A percentile compares a stretch with the other conserved stretches of the same genome.
phyloP scores from a whole-genome alignment of 2,797 vertebrate species.

The Smutsia temminckii region DNA sequence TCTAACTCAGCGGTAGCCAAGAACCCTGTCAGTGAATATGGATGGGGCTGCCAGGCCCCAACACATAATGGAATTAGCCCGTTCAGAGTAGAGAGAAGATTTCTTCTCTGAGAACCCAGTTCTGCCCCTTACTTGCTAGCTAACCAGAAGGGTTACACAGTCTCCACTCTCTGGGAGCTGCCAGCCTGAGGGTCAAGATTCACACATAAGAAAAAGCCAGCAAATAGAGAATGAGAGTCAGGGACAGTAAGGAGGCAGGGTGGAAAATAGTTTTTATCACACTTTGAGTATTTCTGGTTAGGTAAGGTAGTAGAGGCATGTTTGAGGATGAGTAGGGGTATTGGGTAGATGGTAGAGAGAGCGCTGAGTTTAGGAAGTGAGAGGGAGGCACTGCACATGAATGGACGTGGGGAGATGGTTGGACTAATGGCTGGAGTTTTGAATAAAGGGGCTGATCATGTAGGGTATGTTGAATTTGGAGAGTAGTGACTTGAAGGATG shows the following conservation, averaged over 20 bases:
- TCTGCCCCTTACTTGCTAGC: background rate
- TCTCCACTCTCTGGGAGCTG: background rate
- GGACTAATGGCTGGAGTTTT: background rate
- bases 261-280: background rate
- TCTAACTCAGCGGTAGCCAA: slow-evolving; percentile 82
- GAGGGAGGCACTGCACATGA: background rate
- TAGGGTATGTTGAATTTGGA: background rate
- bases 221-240: background rate
- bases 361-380: background rate
- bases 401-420: background rate
- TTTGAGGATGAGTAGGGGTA: background rate
- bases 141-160: background rate
- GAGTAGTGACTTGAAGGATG: background rate
- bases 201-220: slow-evolving; percentile 12
- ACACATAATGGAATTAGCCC: background rate
- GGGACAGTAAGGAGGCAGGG: background rate
- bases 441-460: background rate
- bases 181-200: background rate
- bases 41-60: background rate
- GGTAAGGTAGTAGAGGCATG: background rate
- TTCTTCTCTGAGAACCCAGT: background rate
- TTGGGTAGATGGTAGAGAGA: background rate
- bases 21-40: slow-evolving; percentile 82
- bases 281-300: background rate
- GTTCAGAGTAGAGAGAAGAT: background rate